Conservation (phyloP, 1,140 invertebrate species). For the Drosophila littoralis region DNA sequence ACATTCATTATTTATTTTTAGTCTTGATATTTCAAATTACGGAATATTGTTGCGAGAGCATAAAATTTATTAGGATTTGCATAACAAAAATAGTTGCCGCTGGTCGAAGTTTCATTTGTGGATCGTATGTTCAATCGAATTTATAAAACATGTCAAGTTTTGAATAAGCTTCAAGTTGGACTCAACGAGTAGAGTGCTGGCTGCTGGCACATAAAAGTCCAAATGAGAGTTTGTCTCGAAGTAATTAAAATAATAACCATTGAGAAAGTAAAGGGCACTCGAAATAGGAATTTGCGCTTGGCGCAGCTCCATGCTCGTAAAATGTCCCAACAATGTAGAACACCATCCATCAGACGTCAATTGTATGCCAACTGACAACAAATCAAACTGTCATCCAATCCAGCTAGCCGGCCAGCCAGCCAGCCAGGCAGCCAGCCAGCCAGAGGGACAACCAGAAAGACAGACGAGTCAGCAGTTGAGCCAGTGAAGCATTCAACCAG, state of each 20-base stretch:
- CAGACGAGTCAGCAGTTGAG: slow-evolving; percentile 53
- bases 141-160: too few relatives aligned
- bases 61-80: too few relatives aligned
- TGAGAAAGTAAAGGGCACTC: slow-evolving; percentile 26
- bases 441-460: slow-evolving; percentile 5
- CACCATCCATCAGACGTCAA: slow-evolving; percentile 82
- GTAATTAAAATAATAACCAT: slow-evolving; percentile 55
- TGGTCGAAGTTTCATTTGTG: too few relatives aligned
- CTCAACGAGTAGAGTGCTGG: neutral
- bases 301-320: slow-evolving; percentile 43
- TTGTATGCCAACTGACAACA: slow-evolving; percentile 81
- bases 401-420: slow-evolving; percentile 18
- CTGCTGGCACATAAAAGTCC: slow-evolving; percentile 4
- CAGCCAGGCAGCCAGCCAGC: slow-evolving; percentile 23
- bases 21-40: neutral
- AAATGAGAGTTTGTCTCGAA: slow-evolving; percentile 21
- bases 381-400: slow-evolving; percentile 76
- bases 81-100: too few relatives aligned
- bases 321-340: slow-evolving; percentile 80
- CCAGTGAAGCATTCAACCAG: slow-evolving; percentile 69
- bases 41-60: too few relatives aligned
- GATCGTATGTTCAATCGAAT: too few relatives aligned
- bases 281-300: slow-evolving; percentile 27
- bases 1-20: neutral
- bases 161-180: too few relatives aligned